Conservation (phyloP, 2,888 invertebrate species). For the Hemistola chrysoprasaria region DNA sequence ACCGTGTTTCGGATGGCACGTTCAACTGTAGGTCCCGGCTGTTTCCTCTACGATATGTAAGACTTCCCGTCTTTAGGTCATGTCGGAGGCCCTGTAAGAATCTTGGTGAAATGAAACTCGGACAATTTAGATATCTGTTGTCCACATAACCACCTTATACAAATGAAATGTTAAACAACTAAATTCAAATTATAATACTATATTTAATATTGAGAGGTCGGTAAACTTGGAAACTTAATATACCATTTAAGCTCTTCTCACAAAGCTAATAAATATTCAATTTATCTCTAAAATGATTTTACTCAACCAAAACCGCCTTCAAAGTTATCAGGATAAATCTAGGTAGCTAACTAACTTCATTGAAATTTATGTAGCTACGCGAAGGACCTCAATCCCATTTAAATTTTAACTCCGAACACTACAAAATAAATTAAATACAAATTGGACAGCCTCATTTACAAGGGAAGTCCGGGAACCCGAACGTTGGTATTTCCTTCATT, state of each 20-base stretch:
- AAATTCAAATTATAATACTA: no score
- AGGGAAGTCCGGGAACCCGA: conserved; percentile 27
- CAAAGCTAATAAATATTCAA: conserved; percentile 10
- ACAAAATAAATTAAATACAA: conserved; percentile 48
- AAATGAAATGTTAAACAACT: no score
- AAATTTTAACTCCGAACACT: conserved; percentile 39
- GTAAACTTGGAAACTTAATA: no score
- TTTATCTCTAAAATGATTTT: conserved; percentile 16
- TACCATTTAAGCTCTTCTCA: neutral
- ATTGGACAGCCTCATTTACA: conserved; percentile 38
- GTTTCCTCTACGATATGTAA: no score
- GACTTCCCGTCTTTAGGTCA: no score
- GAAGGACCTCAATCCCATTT: conserved; percentile 38
- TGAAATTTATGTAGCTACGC: conserved; percentile 34
- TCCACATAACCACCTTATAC: no score
- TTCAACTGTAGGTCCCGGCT: no score
- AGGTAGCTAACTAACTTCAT: conserved; percentile 31
- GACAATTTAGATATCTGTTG: no score
- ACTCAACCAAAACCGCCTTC: conserved; percentile 8
- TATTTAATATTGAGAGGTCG: no score
- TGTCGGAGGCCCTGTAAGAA: no score
- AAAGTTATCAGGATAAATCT: conserved; percentile 27
- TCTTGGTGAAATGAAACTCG: no score
- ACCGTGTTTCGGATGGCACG: no score
- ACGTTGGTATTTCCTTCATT: conserved; percentile 47